Percentiles rank a stretch among this genome's conserved stretches.
Evolutionary conservation across 1,140 invertebrate genomes (phyloP).

Genomic region (Meloidogyne hapla): DNA sequence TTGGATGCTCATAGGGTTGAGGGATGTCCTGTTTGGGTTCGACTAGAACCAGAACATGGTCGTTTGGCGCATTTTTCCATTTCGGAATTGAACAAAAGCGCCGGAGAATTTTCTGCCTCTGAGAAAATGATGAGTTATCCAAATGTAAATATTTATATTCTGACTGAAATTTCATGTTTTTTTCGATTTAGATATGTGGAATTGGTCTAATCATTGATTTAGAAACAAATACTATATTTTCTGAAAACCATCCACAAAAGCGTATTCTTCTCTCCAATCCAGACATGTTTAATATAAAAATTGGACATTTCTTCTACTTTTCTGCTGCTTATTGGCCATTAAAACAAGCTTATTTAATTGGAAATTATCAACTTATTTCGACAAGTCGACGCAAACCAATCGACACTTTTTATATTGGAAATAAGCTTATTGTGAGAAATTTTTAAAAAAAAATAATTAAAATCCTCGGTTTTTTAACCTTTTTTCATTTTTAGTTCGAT

Average conservation of each 20-base stretch:
- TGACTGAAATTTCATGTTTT: not conserved
- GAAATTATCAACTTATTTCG: not conserved
- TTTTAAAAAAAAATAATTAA: too few species aligned
- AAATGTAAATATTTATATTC: not conserved
- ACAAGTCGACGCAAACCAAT: not conserved
- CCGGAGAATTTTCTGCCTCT: not conserved
- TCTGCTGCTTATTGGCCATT: not conserved
- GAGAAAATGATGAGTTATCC: conserved; percentile 9
- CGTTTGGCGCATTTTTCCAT: conserved; percentile 19
- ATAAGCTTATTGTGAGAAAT: not conserved
- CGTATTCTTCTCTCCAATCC: not conserved
- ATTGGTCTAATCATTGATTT: not conserved
- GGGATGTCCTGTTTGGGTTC: conserved; percentile 10
- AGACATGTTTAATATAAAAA: not conserved
- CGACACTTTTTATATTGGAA: not conserved
- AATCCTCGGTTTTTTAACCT: not conserved
- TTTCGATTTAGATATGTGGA: not conserved
- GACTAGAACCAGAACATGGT: not conserved
- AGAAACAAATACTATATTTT: not conserved
- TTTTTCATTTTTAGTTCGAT: not conserved
- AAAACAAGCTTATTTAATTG: not conserved
- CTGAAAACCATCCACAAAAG: not conserved
- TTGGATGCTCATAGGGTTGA: not conserved
- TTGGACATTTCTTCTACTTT: conserved; percentile 2
- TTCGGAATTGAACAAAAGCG: not conserved